A percentile compares a stretch with the other conserved stretches of the same genome.
phyloP scores from a whole-genome alignment of 2,797 vertebrate genomes.

The Zalophus californianus region DNA sequence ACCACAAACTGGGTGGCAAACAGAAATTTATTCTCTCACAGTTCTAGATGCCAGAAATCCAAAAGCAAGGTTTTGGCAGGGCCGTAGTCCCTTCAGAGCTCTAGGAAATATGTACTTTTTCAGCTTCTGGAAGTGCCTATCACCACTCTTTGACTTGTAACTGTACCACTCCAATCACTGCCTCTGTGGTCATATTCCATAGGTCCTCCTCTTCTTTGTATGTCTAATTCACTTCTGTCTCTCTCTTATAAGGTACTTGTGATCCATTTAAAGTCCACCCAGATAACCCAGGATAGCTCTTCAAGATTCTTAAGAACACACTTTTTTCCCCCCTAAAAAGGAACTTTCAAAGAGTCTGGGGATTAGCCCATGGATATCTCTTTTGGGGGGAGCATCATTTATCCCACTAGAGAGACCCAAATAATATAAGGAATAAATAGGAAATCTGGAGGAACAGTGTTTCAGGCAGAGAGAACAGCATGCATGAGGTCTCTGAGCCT shows the following conservation, averaged over 20 bases:
- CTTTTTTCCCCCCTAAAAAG: not conserved
- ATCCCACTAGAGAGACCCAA: not conserved
- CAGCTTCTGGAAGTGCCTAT: not conserved
- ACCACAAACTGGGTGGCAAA: not conserved
- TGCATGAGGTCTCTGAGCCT: not conserved
- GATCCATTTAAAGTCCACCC: not conserved
- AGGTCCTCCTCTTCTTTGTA: not conserved
- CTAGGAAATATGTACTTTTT: not conserved
- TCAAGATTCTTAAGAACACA: not conserved
- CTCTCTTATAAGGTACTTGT: not conserved
- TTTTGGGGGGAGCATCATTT: not conserved
- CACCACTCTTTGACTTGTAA: no score
- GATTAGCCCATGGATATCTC: not conserved
- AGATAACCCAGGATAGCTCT: not conserved
- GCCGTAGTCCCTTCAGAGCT: not conserved
- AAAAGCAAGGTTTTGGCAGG: not conserved
- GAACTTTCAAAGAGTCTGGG: not conserved
- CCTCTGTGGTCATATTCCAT: not conserved
- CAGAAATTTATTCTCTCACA: not conserved
- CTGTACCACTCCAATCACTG: fast-evolving
- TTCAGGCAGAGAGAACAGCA: not conserved
- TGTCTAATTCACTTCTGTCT: not conserved
- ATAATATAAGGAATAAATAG: not conserved
- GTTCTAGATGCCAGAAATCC: not conserved
- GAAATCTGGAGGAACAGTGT: not conserved